phyloP scores from a whole-genome alignment of 2,888 invertebrate genomes.

The Latrodectus hesperus region DNA sequence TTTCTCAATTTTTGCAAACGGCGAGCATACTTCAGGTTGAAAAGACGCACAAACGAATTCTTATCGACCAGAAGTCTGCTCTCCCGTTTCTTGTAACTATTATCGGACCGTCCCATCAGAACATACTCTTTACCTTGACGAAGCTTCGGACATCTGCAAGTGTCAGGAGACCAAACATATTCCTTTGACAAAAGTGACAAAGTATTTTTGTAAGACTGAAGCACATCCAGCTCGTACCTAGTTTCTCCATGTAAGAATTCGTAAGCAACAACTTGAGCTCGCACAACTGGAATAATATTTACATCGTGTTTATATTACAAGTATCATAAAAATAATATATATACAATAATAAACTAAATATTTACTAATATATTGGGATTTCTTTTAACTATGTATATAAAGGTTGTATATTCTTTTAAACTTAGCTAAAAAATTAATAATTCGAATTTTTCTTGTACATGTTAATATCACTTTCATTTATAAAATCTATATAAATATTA shows the following conservation, averaged over 20 bases:
- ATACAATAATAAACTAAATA: too few relatives aligned
- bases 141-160: slow-evolving; percentile 71
- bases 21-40: slow-evolving; percentile 69
- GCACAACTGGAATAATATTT: slow-evolving; percentile 60
- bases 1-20: slow-evolving; percentile 71
- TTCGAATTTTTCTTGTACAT: too few relatives aligned
- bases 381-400: too few relatives aligned
- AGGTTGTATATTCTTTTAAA: too few relatives aligned
- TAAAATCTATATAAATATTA: too few relatives aligned
- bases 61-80: slow-evolving; percentile 71
- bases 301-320: too few relatives aligned
- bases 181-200: slow-evolving; percentile 72
- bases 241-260: slow-evolving; percentile 70
- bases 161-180: slow-evolving; percentile 71
- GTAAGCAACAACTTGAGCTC: slow-evolving; percentile 68
- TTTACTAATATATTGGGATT: too few relatives aligned
- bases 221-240: slow-evolving; percentile 71
- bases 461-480: too few relatives aligned
- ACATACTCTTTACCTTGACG: slow-evolving; percentile 71
- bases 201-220: slow-evolving; percentile 72
- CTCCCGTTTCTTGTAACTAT: slow-evolving; percentile 70
- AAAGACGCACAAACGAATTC: slow-evolving; percentile 71
- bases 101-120: slow-evolving; percentile 72
- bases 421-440: too few relatives aligned
- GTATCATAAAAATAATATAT: too few relatives aligned